These are phyloP conservation scores for Caenorhabditis briggsae DNA, from an alignment of 1,140 invertebrate genomes.

Conservation along the genomic window DNA sequence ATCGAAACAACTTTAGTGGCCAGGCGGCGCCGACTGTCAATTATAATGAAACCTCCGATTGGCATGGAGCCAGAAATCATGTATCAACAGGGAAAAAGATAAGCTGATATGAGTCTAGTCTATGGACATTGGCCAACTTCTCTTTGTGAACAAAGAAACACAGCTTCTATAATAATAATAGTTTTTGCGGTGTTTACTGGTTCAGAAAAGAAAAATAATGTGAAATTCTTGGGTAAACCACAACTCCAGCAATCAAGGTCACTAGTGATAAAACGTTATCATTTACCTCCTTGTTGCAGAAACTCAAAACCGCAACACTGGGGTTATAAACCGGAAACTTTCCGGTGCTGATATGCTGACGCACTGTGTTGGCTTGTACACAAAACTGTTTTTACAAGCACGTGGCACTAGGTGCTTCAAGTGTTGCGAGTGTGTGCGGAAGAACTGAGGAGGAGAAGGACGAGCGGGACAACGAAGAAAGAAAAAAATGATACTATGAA, in stretches of 20 bases:
- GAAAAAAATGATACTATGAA: conserved; percentile 32
- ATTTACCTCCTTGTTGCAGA: background rate
- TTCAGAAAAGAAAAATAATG: too few species aligned
- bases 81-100: background rate
- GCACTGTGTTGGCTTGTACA: background rate
- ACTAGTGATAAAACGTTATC: background rate
- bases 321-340: conserved; percentile 33
- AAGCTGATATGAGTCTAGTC: background rate
- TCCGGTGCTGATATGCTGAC: conserved; percentile 28
- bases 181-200: background rate
- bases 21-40: background rate
- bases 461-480: background rate
- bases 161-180: background rate
- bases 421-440: background rate
- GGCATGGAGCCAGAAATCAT: conserved; percentile 6
- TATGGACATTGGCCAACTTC: background rate
- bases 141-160: background rate
- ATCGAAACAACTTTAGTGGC: conserved; percentile 11
- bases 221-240: background rate
- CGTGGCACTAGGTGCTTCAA: conserved; percentile 14
- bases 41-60: background rate
- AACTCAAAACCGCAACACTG: background rate
- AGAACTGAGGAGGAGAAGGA: background rate
- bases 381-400: conserved; percentile 17
- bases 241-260: background rate